Base-by-base conservation (phyloP, 2,888 invertebrate genomes). In the Epicampocera succincta region DNA sequence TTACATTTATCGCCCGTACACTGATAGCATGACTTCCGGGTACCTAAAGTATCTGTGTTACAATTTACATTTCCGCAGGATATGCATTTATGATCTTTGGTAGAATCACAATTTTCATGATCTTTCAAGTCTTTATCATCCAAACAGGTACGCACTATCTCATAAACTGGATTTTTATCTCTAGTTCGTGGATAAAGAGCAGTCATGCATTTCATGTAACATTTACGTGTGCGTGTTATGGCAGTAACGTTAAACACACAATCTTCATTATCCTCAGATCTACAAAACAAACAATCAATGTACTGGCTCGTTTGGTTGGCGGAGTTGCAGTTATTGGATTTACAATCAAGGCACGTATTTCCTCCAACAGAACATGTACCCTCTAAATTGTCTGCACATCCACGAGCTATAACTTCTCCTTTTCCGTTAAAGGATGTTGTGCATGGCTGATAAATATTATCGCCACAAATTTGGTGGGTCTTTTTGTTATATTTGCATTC, bases 71-170 rank as follows among this genome's bases (percentile, higher is more conserved):
- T 63, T 1, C 21, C 68, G 65, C 90, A 90, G 8, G 87, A 85
- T 0, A 83, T 84, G 65, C 90, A 90, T 9, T 85, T 83, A 0
- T 48, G 46, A 65, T 85, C 38, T 0, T 78, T 71, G 2, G 86
- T 85, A 0, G 68, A 77, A 0, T 42, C 63, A 72, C 90, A 90
- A 0, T 50, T 83, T 0, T 83, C 83, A 1, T 87, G 88, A 38
- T 89, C 87, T 65, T 87, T 87, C 9, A 80, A 50, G 11, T 88
- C 87, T 72, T 87, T 84, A 56, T 90, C 90, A 68, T 90, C 89
- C 8, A 87, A 46, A 15, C 90, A 90, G 3, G 84, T 84, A 46
- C 90, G 86, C 17, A 86, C 84, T 17, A 90, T 15, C 15, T 89
- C 90, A 65, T 86, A 78, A 0, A 85, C 85, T 0, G 89, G 63